Conservation (phyloP, 2,113 vertebrate genomes). For the Myotis lucifugus region DNA sequence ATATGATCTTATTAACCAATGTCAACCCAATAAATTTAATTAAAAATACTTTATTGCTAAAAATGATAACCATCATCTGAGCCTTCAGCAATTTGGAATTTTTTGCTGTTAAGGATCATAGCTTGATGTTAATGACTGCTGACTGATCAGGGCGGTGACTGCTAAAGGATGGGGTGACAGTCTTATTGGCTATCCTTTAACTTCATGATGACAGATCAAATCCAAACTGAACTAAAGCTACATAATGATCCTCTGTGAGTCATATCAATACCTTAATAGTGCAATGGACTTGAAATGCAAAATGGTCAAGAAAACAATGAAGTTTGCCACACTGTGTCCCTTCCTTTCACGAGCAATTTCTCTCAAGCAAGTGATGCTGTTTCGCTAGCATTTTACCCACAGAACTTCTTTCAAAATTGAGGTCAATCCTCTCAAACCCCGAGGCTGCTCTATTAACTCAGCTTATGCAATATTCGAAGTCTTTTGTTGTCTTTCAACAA, state of each 20-base stretch:
- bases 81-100: neutral
- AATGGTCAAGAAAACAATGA: neutral
- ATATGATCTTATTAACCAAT: neutral
- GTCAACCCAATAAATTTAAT: neutral
- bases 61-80: neutral
- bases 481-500: neutral
- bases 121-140: neutral
- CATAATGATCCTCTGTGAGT: neutral
- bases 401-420: neutral
- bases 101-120: neutral
- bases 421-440: neutral
- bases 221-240: constrained; percentile 25
- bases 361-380: neutral
- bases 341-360: neutral
- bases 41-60: neutral
- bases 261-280: constrained; percentile 43
- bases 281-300: constrained; percentile 6
- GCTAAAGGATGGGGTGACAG: neutral
- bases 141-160: neutral
- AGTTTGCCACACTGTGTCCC: neutral
- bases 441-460: neutral
- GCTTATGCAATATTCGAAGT: neutral
- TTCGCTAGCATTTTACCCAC: neutral
- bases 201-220: neutral
- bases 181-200: neutral